Percentiles rank a stretch among this genome's conserved stretches.
Conservation (phyloP, 2,888 invertebrate genomes). For the Oligia fasciuncula region DNA sequence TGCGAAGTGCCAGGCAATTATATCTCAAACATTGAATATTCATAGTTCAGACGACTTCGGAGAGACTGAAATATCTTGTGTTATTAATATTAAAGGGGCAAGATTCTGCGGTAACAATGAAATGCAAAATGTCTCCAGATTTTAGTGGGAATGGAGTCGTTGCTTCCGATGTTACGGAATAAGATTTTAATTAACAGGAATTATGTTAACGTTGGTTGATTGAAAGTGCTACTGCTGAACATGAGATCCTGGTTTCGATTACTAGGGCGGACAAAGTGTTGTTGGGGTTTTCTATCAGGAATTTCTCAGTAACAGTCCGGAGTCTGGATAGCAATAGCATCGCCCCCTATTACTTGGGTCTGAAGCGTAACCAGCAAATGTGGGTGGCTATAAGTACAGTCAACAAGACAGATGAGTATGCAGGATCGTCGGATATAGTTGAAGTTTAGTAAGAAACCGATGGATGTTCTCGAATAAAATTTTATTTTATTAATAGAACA, state of each 20-base stretch:
- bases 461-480: too few species aligned
- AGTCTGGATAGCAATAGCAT: neutral
- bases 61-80: conserved; percentile 22
- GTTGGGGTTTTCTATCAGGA: neutral
- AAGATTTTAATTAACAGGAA: neutral
- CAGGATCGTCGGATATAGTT: too few species aligned
- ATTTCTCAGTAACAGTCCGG: neutral
- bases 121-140: conserved; percentile 3
- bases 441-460: too few species aligned
- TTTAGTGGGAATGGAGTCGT: neutral
- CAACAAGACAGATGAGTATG: too few species aligned
- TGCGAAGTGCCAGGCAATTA: conserved; percentile 25
- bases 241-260: neutral
- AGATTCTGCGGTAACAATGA: neutral
- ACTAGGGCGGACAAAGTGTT: neutral
- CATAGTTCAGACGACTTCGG: conserved; percentile 13
- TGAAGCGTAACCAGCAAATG: neutral
- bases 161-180: neutral
- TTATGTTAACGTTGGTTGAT: neutral
- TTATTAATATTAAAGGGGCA: conserved; percentile 25
- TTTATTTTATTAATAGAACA: too few species aligned
- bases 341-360: neutral
- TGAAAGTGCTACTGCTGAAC: neutral
- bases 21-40: conserved; percentile 46
- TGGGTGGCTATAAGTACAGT: neutral